These are phyloP conservation scores for Drosophila paranaensis DNA, from an alignment of 2,888 invertebrate genomes.

Conservation along the genomic window DNA sequence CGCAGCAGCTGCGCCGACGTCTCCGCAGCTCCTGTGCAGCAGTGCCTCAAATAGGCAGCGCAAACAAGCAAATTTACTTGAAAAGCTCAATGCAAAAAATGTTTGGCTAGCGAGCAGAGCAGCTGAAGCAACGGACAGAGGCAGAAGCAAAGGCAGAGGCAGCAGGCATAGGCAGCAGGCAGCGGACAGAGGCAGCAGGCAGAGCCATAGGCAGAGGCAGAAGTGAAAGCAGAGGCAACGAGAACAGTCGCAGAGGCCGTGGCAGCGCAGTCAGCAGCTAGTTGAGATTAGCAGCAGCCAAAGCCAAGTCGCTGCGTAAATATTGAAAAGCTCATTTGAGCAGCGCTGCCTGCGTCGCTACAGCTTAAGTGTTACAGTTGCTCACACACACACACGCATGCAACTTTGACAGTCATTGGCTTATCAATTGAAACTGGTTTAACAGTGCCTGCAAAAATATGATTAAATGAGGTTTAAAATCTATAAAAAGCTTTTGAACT, in stretches of 20 bases:
- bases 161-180: not conserved
- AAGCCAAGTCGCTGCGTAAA: constrained; percentile 72
- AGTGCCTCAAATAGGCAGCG: constrained; percentile 63
- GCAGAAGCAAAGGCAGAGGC: not conserved
- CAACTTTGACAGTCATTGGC: constrained; percentile 29
- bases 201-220: not conserved
- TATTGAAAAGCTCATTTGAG: constrained; percentile 70
- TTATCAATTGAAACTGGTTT: constrained; percentile 15
- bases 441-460: constrained; percentile 19
- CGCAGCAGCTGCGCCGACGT: constrained; percentile 15
- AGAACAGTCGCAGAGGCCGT: not conserved
- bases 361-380: constrained; percentile 22
- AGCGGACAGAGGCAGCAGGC: not conserved
- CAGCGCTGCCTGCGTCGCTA: constrained; percentile 43
- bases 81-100: constrained; percentile 74
- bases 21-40: constrained; percentile 14
- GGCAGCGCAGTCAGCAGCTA: constrained; percentile 13
- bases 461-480: not conserved
- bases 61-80: constrained; percentile 58
- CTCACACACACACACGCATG: not conserved
- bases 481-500: not conserved
- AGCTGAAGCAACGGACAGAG: not conserved
- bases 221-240: not conserved
- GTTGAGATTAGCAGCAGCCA: constrained; percentile 59
- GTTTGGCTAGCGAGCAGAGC: constrained; percentile 37